Percentiles rank a stretch among this genome's conserved stretches.
These are phyloP conservation scores for Microtus ochrogaster DNA, from an alignment of 2,113 vertebrate genomes.

Conservation along the genomic window DNA sequence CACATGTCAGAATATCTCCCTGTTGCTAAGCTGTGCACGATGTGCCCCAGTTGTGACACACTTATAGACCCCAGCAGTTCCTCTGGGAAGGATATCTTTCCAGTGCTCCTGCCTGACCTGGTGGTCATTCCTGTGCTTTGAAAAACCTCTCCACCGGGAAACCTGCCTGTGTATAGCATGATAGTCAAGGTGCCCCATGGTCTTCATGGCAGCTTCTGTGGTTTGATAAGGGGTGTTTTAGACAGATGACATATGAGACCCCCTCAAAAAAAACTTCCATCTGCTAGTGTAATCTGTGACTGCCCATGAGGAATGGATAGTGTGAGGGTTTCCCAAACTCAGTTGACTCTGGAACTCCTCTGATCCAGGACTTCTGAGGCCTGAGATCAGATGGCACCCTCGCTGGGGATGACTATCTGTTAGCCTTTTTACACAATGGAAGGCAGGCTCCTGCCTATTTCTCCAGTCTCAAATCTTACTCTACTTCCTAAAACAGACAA, in stretches of 20 bases:
- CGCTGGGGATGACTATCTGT: not conserved
- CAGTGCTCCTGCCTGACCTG: not conserved
- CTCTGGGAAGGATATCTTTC: not conserved
- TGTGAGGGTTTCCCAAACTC: not conserved
- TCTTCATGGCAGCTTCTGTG: not conserved
- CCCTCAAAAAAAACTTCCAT: not conserved
- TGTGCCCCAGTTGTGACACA: not conserved
- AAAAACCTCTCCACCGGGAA: not conserved
- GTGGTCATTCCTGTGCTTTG: not conserved
- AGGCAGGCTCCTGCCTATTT: not conserved
- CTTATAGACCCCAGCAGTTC: not conserved
- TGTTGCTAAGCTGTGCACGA: not conserved
- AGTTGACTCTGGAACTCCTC: rapidly evolving
- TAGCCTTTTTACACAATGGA: not conserved
- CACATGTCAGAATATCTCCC: not conserved
- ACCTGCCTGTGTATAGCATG: not conserved
- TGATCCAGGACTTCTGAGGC: not conserved
- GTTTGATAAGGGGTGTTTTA: not conserved
- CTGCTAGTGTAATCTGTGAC: not conserved
- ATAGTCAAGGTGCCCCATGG: not conserved
- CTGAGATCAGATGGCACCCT: not conserved
- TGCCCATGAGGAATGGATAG: not conserved
- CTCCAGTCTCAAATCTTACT: not conserved
- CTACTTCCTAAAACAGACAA: rapidly evolving
- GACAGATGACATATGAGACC: not conserved